Base-by-base conservation (phyloP, 2,888 invertebrate genomes). In the Rhopalosiphum nymphaeae region DNA sequence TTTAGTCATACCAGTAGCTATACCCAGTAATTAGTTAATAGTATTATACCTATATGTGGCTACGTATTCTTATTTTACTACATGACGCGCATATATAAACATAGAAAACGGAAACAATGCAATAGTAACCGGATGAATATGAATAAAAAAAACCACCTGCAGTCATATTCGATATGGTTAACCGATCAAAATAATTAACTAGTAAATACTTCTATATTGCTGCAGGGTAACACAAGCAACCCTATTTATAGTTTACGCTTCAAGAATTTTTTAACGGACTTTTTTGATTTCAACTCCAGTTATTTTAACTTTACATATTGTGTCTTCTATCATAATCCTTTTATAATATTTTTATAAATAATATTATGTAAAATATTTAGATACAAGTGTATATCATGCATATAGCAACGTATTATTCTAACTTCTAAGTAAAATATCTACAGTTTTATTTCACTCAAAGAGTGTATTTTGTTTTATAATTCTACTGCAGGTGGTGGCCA, bases 181-280 rank as follows among this genome's bases (percentile, higher is more conserved):
- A 94, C 94, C 90, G 94, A 91, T 94, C 86, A 86, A 91, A 90
- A 90, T 94, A 94, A 94, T 94, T 94, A 94, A 94, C 86, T 53
- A 85, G 61, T 88, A 56, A 92, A 92, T 89, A 89, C 78, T 93
- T 88, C 29, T 88, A 78, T 67, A n/a, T 16, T 67, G 78, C 92
- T 13, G 46, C 29, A 46, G 90, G 90, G 67, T 86, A 94, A 89
- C 26, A 89, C 11, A 56, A 87, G 13, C 94, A 49, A 94, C 94
- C 94, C 94, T 67, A 85, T 61, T 21, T 46, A 46, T n/a, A 42
- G 49, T 90, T 94, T 67, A 94, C 67, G 94, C 86, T 94, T 67
- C 86, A 86, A 26, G 86, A 89, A 42, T 90, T 94, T 67, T 61
- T 61, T 9, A 94, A 94, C 94, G 67, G 91, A 90, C 85, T 61